Evolutionary conservation across 2,888 invertebrate species (phyloP), one percentile per base, ranked within the genome.

Genomic region (Linyphia triangularis): DNA sequence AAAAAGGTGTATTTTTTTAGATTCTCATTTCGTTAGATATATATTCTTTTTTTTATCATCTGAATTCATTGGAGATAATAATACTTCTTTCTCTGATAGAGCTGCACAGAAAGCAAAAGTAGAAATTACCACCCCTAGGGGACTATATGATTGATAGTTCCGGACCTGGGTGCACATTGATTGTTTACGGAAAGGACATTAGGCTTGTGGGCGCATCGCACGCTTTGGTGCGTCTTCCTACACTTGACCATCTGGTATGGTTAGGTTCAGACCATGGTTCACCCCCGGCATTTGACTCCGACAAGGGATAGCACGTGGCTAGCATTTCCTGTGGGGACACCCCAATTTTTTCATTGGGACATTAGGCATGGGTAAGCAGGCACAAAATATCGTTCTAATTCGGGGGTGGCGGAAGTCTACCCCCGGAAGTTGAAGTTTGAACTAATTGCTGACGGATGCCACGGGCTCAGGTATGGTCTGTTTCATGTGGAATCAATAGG

Each of bases 231-330:
- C 65, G 24, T 61, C 37, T 37, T 28, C 16, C 40, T 24, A 24
- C 43, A 65, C 57, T 70, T 81, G 59, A 81, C 81, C 81, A 81
- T 81, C 81, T 81, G 81, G 51, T 81, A 30, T 59, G 57, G 19
- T 24, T 51, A 7, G 67, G 33, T 33, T 33, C 33, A 33, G 5
- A 4, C 33, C 33, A 9, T 33, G 33, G 33, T 51, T 40, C 43
- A 43, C 26, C 26, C 13, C 28, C 43, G 13, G 33, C 67, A 37
- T 40, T 69, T 69, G 33, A 51, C 30, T 30, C 19, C 7, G 30
- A 33, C 22, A 73, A 26, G 30, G 22, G 30, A 73, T 63, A 22
- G 57, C 73, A 73, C 73, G 73, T 73, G 73, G 57, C 73, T 30
- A n/a, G 16, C 69, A 22, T 57, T 82, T 70, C 81, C 70, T 70